phyloP scores from a whole-genome alignment of 2,113 vertebrate genomes.

The Phylloscopus whistleri region DNA sequence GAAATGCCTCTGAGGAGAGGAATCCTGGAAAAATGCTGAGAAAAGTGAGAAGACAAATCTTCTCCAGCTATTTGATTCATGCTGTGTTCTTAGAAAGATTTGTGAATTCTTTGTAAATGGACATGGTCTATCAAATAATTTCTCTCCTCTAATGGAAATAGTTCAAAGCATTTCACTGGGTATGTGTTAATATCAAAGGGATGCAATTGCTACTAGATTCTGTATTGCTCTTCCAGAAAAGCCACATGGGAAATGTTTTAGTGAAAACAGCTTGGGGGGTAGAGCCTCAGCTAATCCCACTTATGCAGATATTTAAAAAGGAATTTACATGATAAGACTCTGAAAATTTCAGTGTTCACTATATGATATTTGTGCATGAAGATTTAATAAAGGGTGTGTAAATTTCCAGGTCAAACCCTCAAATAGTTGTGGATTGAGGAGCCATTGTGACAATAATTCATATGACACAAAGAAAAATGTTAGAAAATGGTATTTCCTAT shows the following conservation, averaged over 20 bases:
- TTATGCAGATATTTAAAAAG: neutral
- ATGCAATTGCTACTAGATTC: neutral
- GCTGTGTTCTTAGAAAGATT: neutral
- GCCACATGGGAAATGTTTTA: neutral
- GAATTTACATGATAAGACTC: neutral
- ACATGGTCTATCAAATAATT: neutral
- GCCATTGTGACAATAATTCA: neutral
- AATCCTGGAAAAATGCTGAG: neutral
- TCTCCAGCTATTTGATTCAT: neutral
- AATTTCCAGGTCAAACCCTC: neutral
- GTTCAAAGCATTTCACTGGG: neutral
- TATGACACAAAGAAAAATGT: neutral
- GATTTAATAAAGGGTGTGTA: neutral
- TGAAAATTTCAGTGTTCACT: neutral
- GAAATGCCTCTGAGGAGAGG: neutral
- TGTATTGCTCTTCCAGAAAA: neutral
- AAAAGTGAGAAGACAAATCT: constrained; percentile 2
- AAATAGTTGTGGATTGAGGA: neutral
- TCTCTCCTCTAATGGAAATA: neutral
- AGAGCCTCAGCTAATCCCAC: neutral
- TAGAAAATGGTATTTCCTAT: neutral
- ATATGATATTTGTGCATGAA: neutral
- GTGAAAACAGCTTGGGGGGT: neutral
- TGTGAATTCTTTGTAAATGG: constrained; percentile 13
- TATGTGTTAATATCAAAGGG: neutral